Evolutionary conservation across 35 echinoderm and acorn worm genomes (phyloP).

Genomic region (Apostichopus japonicus): DNA sequence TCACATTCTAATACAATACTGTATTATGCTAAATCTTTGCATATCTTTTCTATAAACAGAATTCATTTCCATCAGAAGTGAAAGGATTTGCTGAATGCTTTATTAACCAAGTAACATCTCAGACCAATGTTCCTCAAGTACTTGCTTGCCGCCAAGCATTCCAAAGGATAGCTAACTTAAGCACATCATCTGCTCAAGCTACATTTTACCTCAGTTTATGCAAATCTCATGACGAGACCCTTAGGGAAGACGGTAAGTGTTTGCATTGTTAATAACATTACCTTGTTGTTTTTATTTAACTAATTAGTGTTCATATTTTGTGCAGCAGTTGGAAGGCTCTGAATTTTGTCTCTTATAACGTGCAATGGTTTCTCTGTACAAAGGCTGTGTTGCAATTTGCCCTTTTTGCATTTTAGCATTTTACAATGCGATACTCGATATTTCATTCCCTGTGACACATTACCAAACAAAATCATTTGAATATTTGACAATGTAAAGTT

Average conservation of each 20-base stretch:
- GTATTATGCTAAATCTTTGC: too few relatives aligned
- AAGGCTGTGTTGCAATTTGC: neutral
- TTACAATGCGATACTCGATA: too few relatives aligned
- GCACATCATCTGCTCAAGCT: neutral
- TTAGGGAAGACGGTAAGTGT: neutral
- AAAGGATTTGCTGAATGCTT: neutral
- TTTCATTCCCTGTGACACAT: too few relatives aligned
- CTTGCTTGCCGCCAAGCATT: neutral
- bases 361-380: too few relatives aligned
- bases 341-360: too few relatives aligned
- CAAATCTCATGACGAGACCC: neutral
- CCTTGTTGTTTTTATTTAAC: neutral
- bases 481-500: too few relatives aligned
- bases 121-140: neutral
- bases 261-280: too few relatives aligned
- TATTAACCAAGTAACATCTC: neutral
- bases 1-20: too few relatives aligned
- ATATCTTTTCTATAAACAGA: neutral
- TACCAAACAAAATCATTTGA: too few relatives aligned
- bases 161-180: neutral
- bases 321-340: too few relatives aligned
- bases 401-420: too few relatives aligned
- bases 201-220: neutral
- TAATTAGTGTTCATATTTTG: too few relatives aligned
- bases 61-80: constrained; percentile 8